Percentiles rank a stretch among this genome's conserved stretches.
phyloP scores from a whole-genome alignment of 2,113 vertebrate genomes.

The Mola mola region DNA sequence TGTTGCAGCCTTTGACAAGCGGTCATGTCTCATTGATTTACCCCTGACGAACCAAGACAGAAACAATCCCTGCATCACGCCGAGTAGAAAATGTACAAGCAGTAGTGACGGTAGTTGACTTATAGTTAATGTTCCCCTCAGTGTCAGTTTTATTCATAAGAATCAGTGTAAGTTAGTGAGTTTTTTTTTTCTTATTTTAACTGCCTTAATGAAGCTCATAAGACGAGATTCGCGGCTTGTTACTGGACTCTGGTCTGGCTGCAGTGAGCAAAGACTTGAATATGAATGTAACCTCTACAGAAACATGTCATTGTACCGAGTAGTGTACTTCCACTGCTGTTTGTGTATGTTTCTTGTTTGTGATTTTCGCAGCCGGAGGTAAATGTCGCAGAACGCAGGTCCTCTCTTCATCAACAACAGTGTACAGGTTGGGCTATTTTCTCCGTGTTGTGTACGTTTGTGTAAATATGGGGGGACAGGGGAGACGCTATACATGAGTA shows the following conservation, averaged over 20 bases:
- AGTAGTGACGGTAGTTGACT: conserved; percentile 60
- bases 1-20: conserved; percentile 2
- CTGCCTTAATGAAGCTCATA: conserved; percentile 71
- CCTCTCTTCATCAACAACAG: conserved; percentile 67
- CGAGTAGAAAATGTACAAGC: conserved; percentile 59
- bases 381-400: conserved; percentile 32
- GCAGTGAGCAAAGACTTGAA: conserved; percentile 63
- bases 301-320: conserved; percentile 26
- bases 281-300: conserved; percentile 75
- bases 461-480: conserved; percentile 41
- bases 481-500: conserved; percentile 66
- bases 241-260: conserved; percentile 37
- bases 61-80: conserved; percentile 43
- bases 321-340: conserved; percentile 47
- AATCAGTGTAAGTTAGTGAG: conserved; percentile 45
- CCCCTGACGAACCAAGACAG: conserved; percentile 33
- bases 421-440: conserved; percentile 86
- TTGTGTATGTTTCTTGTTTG: conserved; percentile 53
- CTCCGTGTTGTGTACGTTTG: conserved; percentile 76
- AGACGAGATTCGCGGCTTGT: conserved; percentile 22
- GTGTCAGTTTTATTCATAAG: conserved; percentile 49
- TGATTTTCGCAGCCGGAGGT: conserved; percentile 55
- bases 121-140: conserved; percentile 45
- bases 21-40: neutral
- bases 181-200: conserved; percentile 54